Conservation (phyloP, 2,888 invertebrate species). For the Apotomis betuletana region DNA sequence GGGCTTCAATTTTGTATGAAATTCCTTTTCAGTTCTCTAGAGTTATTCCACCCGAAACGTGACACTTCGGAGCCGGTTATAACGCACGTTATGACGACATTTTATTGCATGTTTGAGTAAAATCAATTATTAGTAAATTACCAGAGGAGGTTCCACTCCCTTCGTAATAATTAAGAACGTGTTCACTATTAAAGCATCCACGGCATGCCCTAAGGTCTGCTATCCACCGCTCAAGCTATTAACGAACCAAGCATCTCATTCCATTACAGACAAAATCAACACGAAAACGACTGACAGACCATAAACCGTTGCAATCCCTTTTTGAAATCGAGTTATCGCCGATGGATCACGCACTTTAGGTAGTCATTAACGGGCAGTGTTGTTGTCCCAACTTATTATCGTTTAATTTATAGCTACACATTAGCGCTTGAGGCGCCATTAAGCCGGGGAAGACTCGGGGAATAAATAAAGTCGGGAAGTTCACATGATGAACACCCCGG, state of each 20-base stretch:
- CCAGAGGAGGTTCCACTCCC: slow-evolving; percentile 9
- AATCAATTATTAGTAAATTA: slow-evolving; percentile 4
- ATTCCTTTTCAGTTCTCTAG: no score
- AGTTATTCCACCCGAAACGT: no score
- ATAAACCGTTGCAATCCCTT: slow-evolving; percentile 18
- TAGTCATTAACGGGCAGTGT: slow-evolving; percentile 68
- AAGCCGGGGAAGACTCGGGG: slow-evolving; percentile 65
- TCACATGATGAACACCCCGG: slow-evolving; percentile 67
- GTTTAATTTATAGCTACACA: slow-evolving; percentile 81
- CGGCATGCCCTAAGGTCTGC: slow-evolving; percentile 24
- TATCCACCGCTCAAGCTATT: slow-evolving; percentile 25
- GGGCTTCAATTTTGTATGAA: no score
- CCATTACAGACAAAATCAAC: slow-evolving; percentile 5
- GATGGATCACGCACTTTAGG: slow-evolving; percentile 40
- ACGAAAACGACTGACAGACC: slow-evolving; percentile 11
- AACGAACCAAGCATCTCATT: slow-evolving; percentile 6
- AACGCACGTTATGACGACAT: no score
- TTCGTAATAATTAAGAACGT: slow-evolving; percentile 36
- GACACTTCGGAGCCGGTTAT: no score
- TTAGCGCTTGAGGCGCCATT: slow-evolving; percentile 80
- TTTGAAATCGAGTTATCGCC: slow-evolving; percentile 40
- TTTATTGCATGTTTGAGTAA: not conserved
- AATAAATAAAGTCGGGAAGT: slow-evolving; percentile 70
- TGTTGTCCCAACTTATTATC: slow-evolving; percentile 82
- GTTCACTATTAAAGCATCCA: slow-evolving; percentile 35